Conservation (phyloP, 2,113 vertebrate genomes). For the Chaetorhynchus papuensis region DNA sequence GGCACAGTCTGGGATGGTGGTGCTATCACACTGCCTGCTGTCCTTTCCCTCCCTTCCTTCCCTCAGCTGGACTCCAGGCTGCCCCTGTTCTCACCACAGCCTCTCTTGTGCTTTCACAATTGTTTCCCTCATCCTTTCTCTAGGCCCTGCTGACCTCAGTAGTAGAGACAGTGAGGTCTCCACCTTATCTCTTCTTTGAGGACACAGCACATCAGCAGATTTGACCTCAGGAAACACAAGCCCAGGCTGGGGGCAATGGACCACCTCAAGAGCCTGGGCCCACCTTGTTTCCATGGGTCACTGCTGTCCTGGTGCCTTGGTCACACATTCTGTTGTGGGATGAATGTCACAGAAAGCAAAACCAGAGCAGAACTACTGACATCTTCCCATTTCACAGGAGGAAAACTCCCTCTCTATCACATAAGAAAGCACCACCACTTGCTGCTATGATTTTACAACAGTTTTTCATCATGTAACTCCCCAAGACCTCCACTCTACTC, state of each 20-base stretch:
- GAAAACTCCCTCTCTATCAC: neutral
- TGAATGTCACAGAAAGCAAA: neutral
- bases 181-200: neutral
- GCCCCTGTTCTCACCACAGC: neutral
- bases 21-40: neutral
- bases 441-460: neutral
- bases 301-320: neutral
- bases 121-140: neutral
- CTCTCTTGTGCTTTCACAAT: neutral
- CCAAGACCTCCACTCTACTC: neutral
- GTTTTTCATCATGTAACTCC: neutral
- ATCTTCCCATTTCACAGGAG: neutral
- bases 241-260: neutral
- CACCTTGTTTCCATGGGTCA: neutral
- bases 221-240: neutral
- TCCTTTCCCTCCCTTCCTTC: neutral
- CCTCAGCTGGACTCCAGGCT: accelerated
- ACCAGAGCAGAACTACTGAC: neutral
- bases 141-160: neutral
- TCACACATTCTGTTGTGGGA: neutral
- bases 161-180: neutral
- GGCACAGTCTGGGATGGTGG: neutral
- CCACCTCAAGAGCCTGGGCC: neutral
- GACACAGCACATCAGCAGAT: neutral
- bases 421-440: neutral